These are phyloP conservation scores for Chloroclysta siterata DNA, from an alignment of 2,888 invertebrate genomes.

Conservation along the genomic window DNA sequence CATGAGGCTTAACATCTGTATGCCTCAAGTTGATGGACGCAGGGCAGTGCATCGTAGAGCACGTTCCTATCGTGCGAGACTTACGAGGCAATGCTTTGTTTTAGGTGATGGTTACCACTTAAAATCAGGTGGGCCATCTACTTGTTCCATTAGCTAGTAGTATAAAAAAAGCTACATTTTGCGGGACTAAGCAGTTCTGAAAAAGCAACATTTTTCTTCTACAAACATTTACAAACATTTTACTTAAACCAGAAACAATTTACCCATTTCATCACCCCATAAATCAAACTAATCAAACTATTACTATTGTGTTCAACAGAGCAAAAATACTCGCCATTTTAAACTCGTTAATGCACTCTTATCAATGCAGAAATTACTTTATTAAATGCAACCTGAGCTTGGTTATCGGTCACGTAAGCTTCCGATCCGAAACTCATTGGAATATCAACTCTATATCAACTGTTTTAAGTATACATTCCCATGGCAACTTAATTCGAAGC, in stretches of 20 bases:
- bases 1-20: too few relatives aligned
- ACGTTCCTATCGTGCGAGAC: too few relatives aligned
- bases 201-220: background rate
- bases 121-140: too few relatives aligned
- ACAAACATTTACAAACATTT: too few relatives aligned
- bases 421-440: slow-evolving; percentile 1
- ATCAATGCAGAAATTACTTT: slow-evolving; percentile 42
- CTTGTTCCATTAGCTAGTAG: too few relatives aligned
- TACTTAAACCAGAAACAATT: slow-evolving; percentile 1
- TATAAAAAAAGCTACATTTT: too few relatives aligned
- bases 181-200: too few relatives aligned
- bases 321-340: slow-evolving; percentile 33
- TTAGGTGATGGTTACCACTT: too few relatives aligned
- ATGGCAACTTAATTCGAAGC: background rate
- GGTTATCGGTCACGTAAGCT: slow-evolving; percentile 46
- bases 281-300: slow-evolving; percentile 31
- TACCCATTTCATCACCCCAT: slow-evolving; percentile 34
- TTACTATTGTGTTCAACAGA: slow-evolving; percentile 39
- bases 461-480: background rate
- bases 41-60: too few relatives aligned
- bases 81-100: too few relatives aligned
- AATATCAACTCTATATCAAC: slow-evolving; percentile 17
- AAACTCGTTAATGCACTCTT: slow-evolving; percentile 31
- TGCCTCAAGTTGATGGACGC: too few relatives aligned
- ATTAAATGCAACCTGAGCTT: slow-evolving; percentile 43